A percentile compares a stretch with the other conserved stretches of the same genome.
phyloP scores from a whole-genome alignment of 2,888 invertebrate species.

The Drosophila barbarae region DNA sequence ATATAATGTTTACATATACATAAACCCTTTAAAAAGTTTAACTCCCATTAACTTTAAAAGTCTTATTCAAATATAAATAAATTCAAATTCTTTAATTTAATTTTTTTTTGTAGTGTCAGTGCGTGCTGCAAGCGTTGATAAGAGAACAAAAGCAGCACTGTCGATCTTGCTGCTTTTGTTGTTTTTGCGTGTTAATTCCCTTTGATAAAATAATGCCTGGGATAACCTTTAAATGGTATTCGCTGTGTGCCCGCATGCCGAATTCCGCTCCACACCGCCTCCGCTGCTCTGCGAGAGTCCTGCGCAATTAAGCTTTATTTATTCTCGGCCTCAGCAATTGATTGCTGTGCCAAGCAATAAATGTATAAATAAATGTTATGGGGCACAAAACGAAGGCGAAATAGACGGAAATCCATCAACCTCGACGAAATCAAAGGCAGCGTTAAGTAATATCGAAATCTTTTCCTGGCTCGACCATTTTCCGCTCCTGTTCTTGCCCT shows the following conservation, averaged over 20 bases:
- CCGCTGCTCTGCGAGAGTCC: conserved; percentile 45
- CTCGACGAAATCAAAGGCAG: conserved; percentile 60
- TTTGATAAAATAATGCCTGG: conserved; percentile 74
- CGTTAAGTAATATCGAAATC: conserved; percentile 58
- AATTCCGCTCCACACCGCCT: conserved; percentile 20
- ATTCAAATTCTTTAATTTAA: no score
- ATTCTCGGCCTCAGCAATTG: conserved; percentile 66
- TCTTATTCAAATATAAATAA: no score
- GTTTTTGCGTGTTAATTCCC: conserved; percentile 75
- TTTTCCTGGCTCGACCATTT: conserved; percentile 15
- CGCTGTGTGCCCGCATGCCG: conserved; percentile 64
- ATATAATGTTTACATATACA: no score
- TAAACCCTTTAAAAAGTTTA: no score
- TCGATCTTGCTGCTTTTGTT: conserved; percentile 39
- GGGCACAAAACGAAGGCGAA: conserved; percentile 46
- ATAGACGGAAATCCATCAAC: conserved; percentile 48
- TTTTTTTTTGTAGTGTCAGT: conserved; percentile 31
- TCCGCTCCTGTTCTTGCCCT: neutral
- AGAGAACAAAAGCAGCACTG: conserved; percentile 42
- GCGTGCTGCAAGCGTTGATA: conserved; percentile 71
- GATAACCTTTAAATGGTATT: conserved; percentile 74
- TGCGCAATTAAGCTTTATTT: conserved; percentile 73
- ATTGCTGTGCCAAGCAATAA: conserved; percentile 75
- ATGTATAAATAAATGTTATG: conserved; percentile 74
- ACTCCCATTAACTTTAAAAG: no score